Conservation (phyloP, 2,797 vertebrate genomes). For the Phylloscopus collybita region DNA sequence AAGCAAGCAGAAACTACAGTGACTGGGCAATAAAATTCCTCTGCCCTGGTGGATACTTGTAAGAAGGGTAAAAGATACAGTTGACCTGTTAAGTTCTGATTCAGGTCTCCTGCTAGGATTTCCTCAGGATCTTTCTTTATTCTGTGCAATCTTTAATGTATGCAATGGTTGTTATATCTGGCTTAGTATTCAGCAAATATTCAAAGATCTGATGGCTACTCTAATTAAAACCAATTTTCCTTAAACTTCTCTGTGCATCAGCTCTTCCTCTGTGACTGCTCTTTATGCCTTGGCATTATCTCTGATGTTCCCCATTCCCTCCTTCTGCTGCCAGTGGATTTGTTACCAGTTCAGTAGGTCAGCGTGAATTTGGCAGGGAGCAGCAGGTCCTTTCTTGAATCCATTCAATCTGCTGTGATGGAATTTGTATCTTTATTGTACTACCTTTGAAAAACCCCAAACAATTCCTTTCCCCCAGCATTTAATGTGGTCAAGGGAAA, state of each 20-base stretch:
- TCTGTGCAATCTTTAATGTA: slow-evolving; percentile 1
- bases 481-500: background rate
- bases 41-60: background rate
- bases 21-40: background rate
- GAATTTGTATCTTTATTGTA: background rate
- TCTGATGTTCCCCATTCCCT: background rate
- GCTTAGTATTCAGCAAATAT: slow-evolving; percentile 34
- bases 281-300: background rate
- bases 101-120: background rate
- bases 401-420: background rate
- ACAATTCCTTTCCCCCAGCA: background rate
- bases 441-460: background rate
- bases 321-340: background rate
- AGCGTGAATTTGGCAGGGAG: background rate
- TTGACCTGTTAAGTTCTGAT: background rate
- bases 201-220: slow-evolving; percentile 20
- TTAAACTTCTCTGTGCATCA: background rate
- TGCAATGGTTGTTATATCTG: background rate
- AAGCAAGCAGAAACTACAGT: background rate
- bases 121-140: background rate
- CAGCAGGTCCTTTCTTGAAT: background rate
- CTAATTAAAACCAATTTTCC: slow-evolving; percentile 50
- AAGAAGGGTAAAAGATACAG: background rate
- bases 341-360: background rate
- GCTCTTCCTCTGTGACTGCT: background rate